Conservation (phyloP, 2,113 vertebrate genomes). For the Mastomys coucha region DNA sequence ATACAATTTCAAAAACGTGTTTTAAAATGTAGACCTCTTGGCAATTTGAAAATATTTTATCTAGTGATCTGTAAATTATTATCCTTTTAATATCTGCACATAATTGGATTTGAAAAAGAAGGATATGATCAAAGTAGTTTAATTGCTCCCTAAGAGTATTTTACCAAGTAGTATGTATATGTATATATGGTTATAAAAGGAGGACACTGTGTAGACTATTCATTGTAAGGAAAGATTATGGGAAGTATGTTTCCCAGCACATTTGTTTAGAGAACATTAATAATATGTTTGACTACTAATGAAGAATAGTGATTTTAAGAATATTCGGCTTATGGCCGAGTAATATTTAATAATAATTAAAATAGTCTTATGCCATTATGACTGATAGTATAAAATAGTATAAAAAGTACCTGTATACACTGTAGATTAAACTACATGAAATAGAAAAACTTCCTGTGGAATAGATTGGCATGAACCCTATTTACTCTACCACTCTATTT, state of each 20-base stretch:
- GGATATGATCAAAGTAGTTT: constrained; percentile 55
- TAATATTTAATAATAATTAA: constrained; percentile 24
- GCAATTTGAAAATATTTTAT: constrained; percentile 68
- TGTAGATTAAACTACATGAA: background rate
- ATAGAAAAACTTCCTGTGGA: background rate
- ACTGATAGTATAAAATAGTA: background rate
- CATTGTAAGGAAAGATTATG: constrained; percentile 14
- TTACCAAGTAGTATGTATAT: constrained; percentile 35
- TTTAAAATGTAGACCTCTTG: constrained; percentile 55
- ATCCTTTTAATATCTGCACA: constrained; percentile 53
- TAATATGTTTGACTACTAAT: constrained; percentile 37
- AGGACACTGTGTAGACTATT: background rate
- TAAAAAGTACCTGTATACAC: background rate
- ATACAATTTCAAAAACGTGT: constrained; percentile 30
- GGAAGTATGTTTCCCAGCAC: constrained; percentile 5
- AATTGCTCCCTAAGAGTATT: constrained; percentile 79
- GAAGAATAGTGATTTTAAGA: constrained; percentile 25
- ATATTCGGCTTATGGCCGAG: constrained; percentile 5
- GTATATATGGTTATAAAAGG: constrained; percentile 59
- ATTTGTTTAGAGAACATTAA: constrained; percentile 40
- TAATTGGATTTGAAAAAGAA: constrained; percentile 74
- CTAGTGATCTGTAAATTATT: constrained; percentile 57
- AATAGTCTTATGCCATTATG: background rate
- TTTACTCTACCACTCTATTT: background rate
- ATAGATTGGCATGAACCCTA: background rate